Base-by-base conservation (phyloP, 2,888 invertebrate genomes). In the Pandemis heparana region DNA sequence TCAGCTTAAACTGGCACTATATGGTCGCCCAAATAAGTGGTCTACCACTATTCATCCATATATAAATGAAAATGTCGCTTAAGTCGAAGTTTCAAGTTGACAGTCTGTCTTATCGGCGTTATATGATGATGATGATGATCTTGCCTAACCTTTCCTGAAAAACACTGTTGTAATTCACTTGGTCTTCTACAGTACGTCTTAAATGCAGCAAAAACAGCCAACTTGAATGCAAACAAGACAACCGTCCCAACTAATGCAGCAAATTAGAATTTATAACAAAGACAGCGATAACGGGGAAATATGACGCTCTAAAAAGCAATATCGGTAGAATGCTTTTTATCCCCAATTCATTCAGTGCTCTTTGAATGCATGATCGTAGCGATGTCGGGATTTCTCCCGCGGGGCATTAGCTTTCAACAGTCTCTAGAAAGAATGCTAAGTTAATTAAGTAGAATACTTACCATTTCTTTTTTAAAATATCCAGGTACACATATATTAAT, bases 271-370 rank as follows among this genome's bases (percentile, higher is more conserved):
- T 51, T 70, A 51, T 70, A 14, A 14, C 62, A 18, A n/a, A 60
- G 39, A 43, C 46, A 46, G 56, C 46, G 38, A 72, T 61, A 72
- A 67, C 67, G 16, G 51, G 12, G 46, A 59, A 68, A 39, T 63
- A 72, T 67, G 61, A 56, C 53, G n/a, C 51, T 48, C 39, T 32
- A 69, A 68, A 67, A 73, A 59, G 63, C 63, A 59, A 68, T 69
- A 48, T 68, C 68, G 56, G 67, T 68, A 43, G 64, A 64, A 70
- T 64, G 64, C 59, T 62, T 73, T 62, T 68, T 72, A 72, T 68
- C 38, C 62, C 38, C 53, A 53, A 68, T 63, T 63, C 68, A 62
- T 16, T 62, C 8, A 16, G 64, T 60, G 69, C 69, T 43, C 60
- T 73, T 51, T 73, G 59, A 64, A 60, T 73, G 59, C 69, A 64